Conservation (phyloP, 2,888 invertebrate genomes). For the Polymixis lichenea region DNA sequence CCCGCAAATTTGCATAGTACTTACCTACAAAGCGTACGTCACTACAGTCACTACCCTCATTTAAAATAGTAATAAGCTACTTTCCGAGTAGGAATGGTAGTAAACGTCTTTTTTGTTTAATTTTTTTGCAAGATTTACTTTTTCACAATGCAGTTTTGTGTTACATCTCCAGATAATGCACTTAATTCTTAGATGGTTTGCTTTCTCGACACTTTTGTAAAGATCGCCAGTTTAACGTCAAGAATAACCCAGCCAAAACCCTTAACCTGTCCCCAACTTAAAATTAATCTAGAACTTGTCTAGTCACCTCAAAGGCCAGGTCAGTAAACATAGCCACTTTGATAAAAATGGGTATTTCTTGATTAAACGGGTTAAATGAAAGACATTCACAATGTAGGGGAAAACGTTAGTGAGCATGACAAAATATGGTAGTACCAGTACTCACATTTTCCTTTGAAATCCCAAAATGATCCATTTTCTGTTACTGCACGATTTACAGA, state of each 20-base stretch:
- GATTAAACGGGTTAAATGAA: not conserved
- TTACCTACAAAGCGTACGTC: too few species aligned
- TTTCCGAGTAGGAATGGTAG: too few species aligned
- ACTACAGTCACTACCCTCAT: too few species aligned
- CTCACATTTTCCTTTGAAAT: constrained; percentile 66
- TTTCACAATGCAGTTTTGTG: not conserved
- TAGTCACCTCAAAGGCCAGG: not conserved
- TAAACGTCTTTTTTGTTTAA: not conserved
- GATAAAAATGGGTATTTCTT: not conserved
- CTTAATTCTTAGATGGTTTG: not conserved
- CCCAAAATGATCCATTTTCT: constrained; percentile 53
- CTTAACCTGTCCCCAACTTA: not conserved
- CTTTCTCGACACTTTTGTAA: not conserved
- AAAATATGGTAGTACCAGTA: constrained; percentile 15
- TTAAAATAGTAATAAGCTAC: too few species aligned
- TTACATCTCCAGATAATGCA: not conserved
- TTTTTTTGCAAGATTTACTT: not conserved
- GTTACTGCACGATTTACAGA: constrained; percentile 7
- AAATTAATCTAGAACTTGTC: not conserved
- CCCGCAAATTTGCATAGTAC: too few species aligned
- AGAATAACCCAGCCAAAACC: not conserved
- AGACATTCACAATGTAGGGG: not conserved
- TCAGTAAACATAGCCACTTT: not conserved
- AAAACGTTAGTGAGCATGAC: not conserved
- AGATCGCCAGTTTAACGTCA: not conserved